Percentiles rank a stretch among this genome's conserved stretches.
These are phyloP conservation scores for Scaptomyza graminum DNA, from an alignment of 1,140 invertebrate genomes.

Conservation along the genomic window DNA sequence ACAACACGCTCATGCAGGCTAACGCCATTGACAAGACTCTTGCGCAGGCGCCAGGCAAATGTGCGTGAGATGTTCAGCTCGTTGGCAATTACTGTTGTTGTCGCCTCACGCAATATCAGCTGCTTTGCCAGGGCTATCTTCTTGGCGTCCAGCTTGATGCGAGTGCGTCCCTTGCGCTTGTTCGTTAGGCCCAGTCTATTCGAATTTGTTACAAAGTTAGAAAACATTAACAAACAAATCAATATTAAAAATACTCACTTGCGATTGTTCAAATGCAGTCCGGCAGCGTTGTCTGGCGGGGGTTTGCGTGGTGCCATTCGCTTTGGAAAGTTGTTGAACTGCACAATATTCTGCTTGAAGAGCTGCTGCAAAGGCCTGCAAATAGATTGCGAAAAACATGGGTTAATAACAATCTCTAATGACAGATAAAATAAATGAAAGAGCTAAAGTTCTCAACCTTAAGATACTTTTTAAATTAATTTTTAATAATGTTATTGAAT, in stretches of 20 bases:
- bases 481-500: no score
- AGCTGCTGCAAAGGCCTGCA: constrained; percentile 79
- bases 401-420: no score
- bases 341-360: constrained; percentile 80
- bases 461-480: no score
- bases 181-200: constrained; percentile 63
- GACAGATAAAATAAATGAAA: no score
- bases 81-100: constrained; percentile 80
- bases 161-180: constrained; percentile 80
- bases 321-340: constrained; percentile 82
- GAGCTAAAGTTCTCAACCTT: no score
- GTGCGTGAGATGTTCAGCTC: constrained; percentile 81
- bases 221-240: neutral
- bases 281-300: constrained; percentile 53
- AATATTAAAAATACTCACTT: constrained; percentile 56
- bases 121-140: constrained; percentile 81
- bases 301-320: constrained; percentile 66
- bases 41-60: constrained; percentile 80
- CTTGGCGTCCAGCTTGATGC: constrained; percentile 80
- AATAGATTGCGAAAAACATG: neutral
- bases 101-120: constrained; percentile 77
- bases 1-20: constrained; percentile 78
- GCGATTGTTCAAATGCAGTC: constrained; percentile 71
- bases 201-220: neutral
- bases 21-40: constrained; percentile 79